Evolutionary conservation across 2,888 invertebrate genomes (phyloP), one percentile per base, ranked within the genome.

Genomic region (Hyposoter didymator): DNA sequence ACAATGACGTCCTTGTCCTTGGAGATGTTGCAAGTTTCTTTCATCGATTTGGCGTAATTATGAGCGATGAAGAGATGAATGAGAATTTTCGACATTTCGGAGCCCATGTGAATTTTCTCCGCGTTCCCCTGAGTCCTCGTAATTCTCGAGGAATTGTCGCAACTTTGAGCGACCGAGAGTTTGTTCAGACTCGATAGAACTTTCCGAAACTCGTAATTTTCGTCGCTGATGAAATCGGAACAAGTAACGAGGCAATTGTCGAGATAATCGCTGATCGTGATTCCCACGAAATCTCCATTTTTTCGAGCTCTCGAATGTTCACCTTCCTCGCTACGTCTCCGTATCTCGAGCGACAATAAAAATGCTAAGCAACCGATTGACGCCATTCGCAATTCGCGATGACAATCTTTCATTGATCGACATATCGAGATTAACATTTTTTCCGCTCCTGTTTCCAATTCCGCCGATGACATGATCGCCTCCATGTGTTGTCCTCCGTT

Each of bases 41-140:
- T 90, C 0, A 93, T 90, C 0, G 90, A 89, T 67, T 89, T 91
- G 0, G 92, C 89, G n/a, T 93, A 93, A 86, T 91, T 94, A 52
- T 93, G 92, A 10, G 94, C 92, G 49, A 95, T 94, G 69, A 95
- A 95, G 1, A 95, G 89, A 69, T 94, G 92, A 17, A 95, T 88
- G 35, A 95, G 90, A 70, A 94, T 93, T 87, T 93, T 93, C 84
- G 95, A 95, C 14, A 95, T 91, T 88, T 94, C 94, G 0, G 94
- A 93, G 0, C 95, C 95, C 3, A 94, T 59, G 1, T 87, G 75
- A 19, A 86, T 35, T 6, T 64, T 78, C 43, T 83, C 72, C 1
- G 28, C 10, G 19, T 62, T 78, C 7, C 59, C 78, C 17, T 22
- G 52, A 28, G 19, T 49, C 12, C 8, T 62, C 14, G 49, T 10